Evolutionary conservation across 2,888 invertebrate species (phyloP), one percentile per base, ranked within the genome.

Genomic region (Caradrina clavipalpis): DNA sequence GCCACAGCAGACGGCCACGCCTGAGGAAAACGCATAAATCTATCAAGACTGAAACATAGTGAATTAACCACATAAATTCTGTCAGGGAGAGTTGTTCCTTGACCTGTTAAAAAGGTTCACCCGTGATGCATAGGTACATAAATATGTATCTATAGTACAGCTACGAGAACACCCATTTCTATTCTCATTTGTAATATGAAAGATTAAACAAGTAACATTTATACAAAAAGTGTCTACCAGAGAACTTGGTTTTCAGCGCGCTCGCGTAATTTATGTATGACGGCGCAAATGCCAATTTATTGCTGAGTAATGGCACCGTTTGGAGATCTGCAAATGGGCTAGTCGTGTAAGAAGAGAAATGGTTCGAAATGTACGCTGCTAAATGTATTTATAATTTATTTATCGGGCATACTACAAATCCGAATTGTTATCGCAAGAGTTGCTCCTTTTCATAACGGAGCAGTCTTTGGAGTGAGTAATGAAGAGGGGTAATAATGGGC

Each of bases 271-370:
- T 95, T 96, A 96, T 96, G 95, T 95, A 96, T 95, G 95, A 93
- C 94, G 93, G 93, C 94, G 92, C 93, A 95, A 95, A 95, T 94
- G 94, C 95, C 95, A 95, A 95, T 95, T 95, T 96, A 95, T 95
- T 93, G 95, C 95, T 95, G 95, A 95, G 95, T 96, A 95, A 96
- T 95, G 93, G 94, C 90, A 92, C 93, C 93, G 93, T 95, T 95
- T 94, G 92, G 93, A 95, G 94, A 95, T 95, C 95, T 95, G 94
- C 93, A 94, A 95, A 95, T 94, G 95, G 94, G 92, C 94, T 91
- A 95, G 94, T 91, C 93, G 94, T 93, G 92, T 92, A 93, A 93
- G 93, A 93, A 95, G 95, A 94, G 95, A 94, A 95, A 95, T 94
- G 94, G 94, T 92, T 92, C 86, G 89, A 92, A 94, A 93, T 91